Conservation (phyloP, 2,797 vertebrate species). For the Mormyrops attenuatus region DNA sequence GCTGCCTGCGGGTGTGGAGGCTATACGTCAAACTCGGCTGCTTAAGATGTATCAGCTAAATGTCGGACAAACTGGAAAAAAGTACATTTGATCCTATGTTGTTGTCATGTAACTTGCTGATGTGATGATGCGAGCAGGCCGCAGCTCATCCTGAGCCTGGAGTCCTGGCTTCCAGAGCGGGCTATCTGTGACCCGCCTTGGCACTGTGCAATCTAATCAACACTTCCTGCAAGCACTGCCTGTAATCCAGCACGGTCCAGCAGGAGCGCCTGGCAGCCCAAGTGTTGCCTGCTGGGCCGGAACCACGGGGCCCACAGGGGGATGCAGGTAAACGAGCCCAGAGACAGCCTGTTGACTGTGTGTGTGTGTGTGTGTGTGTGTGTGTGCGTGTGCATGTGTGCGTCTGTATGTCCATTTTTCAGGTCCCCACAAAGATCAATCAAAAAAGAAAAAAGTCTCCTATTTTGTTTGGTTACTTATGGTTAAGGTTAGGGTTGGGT, state of each 20-base stretch:
- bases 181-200: conserved; percentile 42
- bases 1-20: neutral
- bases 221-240: conserved; percentile 51
- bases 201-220: conserved; percentile 60
- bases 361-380: neutral
- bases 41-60: neutral
- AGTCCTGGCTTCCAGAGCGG: conserved; percentile 40
- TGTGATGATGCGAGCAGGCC: neutral
- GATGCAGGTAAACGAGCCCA: neutral
- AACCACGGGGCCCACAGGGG: conserved; percentile 28
- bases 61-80: neutral
- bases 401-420: too few species aligned
- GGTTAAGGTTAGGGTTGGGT: too few species aligned
- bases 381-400: neutral
- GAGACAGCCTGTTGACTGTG: conserved; percentile 30
- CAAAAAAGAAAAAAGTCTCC: too few species aligned
- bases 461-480: too few species aligned
- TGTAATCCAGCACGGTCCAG: conserved; percentile 36
- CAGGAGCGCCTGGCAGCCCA: conserved; percentile 39
- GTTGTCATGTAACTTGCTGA: neutral
- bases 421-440: too few species aligned
- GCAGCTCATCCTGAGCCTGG: conserved; percentile 30
- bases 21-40: neutral
- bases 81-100: neutral
- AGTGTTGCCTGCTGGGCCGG: conserved; percentile 40